phyloP scores from a whole-genome alignment of 2,888 invertebrate genomes.

The Tenthredo livida region DNA sequence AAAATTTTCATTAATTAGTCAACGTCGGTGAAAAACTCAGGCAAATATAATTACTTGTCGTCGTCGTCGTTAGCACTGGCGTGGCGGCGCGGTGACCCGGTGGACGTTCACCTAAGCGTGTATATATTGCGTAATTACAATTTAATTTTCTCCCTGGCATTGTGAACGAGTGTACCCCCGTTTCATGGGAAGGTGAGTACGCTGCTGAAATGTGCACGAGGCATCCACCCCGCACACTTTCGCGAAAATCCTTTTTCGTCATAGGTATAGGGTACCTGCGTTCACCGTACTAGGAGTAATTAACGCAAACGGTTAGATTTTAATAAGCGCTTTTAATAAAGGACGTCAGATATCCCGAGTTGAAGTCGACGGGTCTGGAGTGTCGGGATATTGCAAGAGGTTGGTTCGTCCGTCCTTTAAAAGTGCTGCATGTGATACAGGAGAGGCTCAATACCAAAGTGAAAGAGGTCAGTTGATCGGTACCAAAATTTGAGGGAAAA shows the following conservation, averaged over 20 bases:
- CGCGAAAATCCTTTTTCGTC: slow-evolving; percentile 33
- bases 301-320: slow-evolving; percentile 67
- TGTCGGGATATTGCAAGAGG: not conserved
- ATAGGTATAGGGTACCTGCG: slow-evolving; percentile 3
- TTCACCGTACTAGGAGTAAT: slow-evolving; percentile 51
- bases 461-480: not conserved
- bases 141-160: slow-evolving; percentile 68
- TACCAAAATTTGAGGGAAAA: not conserved
- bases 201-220: slow-evolving; percentile 10
- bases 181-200: slow-evolving; percentile 23
- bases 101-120: slow-evolving; percentile 64
- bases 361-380: not conserved
- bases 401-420: not conserved
- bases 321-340: slow-evolving; percentile 63
- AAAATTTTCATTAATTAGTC: slow-evolving; percentile 36
- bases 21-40: slow-evolving; percentile 29
- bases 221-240: slow-evolving; percentile 19
- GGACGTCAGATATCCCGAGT: slow-evolving; percentile 61
- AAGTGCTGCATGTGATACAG: not conserved
- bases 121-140: slow-evolving; percentile 68
- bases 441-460: not conserved
- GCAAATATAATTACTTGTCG: slow-evolving; percentile 69
- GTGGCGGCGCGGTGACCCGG: slow-evolving; percentile 27
- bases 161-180: slow-evolving; percentile 58
- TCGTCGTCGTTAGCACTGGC: slow-evolving; percentile 52